phyloP scores from a whole-genome alignment of 2,888 invertebrate species.

The Nephrotoma appendiculata region DNA sequence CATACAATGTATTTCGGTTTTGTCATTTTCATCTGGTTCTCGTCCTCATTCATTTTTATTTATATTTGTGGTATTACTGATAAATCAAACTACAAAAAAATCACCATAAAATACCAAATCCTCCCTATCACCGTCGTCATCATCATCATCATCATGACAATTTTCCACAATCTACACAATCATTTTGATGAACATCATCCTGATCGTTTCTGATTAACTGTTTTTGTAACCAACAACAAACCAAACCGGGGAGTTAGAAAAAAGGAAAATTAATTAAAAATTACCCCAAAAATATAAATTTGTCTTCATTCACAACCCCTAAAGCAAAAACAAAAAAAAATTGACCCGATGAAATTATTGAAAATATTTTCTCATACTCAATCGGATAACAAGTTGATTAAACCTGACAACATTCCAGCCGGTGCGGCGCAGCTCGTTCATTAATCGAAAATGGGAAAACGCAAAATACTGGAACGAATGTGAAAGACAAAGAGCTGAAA shows the following conservation, averaged over 20 bases:
- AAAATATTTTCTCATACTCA: background rate
- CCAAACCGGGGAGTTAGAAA: background rate
- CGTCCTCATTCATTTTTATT: background rate
- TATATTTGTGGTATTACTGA: background rate
- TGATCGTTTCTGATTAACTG: background rate
- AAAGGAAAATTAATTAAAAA: background rate
- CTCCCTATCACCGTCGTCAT: background rate
- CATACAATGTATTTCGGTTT: background rate
- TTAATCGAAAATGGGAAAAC: background rate
- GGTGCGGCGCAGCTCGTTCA: background rate
- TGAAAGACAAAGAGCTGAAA: background rate
- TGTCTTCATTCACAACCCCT: background rate
- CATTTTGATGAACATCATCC: background rate
- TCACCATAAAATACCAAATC: background rate
- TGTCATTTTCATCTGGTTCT: background rate
- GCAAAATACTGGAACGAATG: background rate
- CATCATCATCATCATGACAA: background rate
- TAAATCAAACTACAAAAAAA: background rate
- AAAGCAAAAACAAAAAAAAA: background rate
- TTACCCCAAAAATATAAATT: background rate
- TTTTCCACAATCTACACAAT: background rate
- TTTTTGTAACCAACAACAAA: background rate
- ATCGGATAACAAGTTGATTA: too few relatives aligned
- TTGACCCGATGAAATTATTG: background rate
- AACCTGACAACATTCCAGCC: background rate